These are phyloP conservation scores for Tipula unca DNA, from an alignment of 2,888 invertebrate genomes.

Conservation along the genomic window DNA sequence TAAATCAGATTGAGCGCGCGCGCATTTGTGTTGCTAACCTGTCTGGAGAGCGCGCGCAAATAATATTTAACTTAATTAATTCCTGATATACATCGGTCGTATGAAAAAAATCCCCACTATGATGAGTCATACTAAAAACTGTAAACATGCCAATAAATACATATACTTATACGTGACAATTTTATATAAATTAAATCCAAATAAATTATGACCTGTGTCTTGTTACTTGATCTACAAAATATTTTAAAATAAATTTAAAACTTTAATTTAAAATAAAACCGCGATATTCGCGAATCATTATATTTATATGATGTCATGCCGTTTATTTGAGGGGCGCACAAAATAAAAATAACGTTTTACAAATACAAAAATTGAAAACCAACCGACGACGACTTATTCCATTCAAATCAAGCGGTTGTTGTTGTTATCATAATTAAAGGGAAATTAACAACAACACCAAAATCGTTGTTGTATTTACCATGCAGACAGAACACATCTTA, in stretches of 20 bases:
- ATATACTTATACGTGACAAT: neutral
- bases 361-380: too few relatives aligned
- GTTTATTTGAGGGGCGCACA: neutral
- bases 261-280: neutral
- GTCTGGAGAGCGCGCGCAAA: neutral
- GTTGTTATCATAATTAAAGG: neutral
- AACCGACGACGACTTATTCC: neutral
- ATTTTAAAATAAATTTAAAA: neutral
- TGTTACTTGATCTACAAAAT: neutral
- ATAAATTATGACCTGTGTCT: neutral
- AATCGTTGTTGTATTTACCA: neutral
- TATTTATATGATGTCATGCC: conserved; percentile 1
- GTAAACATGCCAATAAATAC: neutral
- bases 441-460: neutral
- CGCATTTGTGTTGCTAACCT: neutral
- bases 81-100: neutral
- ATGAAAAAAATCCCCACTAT: too few relatives aligned
- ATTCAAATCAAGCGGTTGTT: neutral
- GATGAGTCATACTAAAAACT: neutral
- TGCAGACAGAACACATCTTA: neutral
- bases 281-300: neutral
- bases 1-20: neutral
- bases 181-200: neutral
- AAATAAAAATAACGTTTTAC: neutral
- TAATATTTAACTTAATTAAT: neutral